Percentiles rank a stretch among this genome's conserved stretches.
These are phyloP conservation scores for Pollimyrus isidori DNA, from an alignment of 2,113 vertebrate genomes.

Conservation along the genomic window DNA sequence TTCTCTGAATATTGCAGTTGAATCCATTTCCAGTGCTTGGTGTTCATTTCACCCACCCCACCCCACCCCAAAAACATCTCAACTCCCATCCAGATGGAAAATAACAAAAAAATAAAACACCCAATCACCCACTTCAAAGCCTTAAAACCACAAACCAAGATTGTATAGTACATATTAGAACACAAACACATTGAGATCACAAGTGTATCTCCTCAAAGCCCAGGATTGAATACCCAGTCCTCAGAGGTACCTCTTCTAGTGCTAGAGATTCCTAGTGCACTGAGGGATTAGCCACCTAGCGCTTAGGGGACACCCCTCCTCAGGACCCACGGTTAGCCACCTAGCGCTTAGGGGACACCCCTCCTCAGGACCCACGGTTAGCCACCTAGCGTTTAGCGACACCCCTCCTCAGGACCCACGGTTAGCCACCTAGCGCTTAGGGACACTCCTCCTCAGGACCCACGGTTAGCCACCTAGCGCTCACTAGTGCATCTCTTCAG, in stretches of 20 bases:
- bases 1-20: conserved; percentile 42
- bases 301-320: neutral
- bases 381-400: neutral
- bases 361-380: neutral
- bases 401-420: neutral
- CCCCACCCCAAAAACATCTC: neutral
- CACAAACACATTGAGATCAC: neutral
- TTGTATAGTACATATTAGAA: conserved; percentile 12
- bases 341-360: neutral
- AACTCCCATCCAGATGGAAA: conserved; percentile 22
- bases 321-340: neutral
- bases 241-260: neutral
- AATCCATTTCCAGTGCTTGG: conserved; percentile 52
- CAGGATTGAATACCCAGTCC: neutral
- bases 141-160: neutral
- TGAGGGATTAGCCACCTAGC: neutral
- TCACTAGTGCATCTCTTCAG: neutral
- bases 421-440: neutral
- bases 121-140: neutral
- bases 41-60: conserved; percentile 35
- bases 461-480: neutral
- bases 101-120: conserved; percentile 30
- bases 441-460: neutral
- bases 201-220: conserved; percentile 7
- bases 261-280: neutral